Evolutionary conservation across 1,140 invertebrate genomes (phyloP), one percentile per base, ranked within the genome.

Genomic region (Zophobas atratus): DNA sequence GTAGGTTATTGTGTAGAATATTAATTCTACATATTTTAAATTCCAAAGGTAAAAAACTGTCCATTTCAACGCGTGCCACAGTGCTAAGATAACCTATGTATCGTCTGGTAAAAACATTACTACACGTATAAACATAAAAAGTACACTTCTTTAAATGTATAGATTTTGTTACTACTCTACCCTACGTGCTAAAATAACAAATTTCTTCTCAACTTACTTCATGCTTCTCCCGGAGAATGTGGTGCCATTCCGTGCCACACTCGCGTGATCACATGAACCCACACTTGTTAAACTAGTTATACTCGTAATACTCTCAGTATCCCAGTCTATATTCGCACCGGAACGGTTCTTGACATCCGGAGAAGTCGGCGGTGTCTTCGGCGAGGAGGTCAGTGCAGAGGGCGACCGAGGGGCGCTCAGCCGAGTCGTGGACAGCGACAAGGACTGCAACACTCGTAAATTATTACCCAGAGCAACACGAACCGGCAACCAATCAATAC

Each of bases 161-260:
- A 20, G 20, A 20, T 20, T 20, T 20, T 20, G 20, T 20, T 20
- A 20, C 20, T 20, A 20, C 20, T 20, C 20, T 20, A 20, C 20
- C 20, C 20, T 20, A 20, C 20, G 20, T 20, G 20, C 20, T 20
- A 20, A 20, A 20, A 20, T 20, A 20, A 20, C 20, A 20, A 20
- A 20, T 20, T 20, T 20, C 20, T 20, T 46, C 43, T 75, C 6
- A 35, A 77, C 79, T 84, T 78, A 86, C 84, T 85, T 86, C 84
- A 86, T 86, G 67, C 84, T 86, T 77, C 87, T 83, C 72, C 88
- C 89, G 1, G 89, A 90, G 86, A 93, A 95, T 32, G 93, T 95
- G 5, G 93, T 95, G 3, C 93, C 94, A 85, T 95, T 95, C 81
- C 92, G 90, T 60, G 93, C 93, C 80, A 94, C 93, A 86, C 92